These are phyloP conservation scores for Podabrus alpinus DNA, from an alignment of 2,888 invertebrate species.

Conservation along the genomic window DNA sequence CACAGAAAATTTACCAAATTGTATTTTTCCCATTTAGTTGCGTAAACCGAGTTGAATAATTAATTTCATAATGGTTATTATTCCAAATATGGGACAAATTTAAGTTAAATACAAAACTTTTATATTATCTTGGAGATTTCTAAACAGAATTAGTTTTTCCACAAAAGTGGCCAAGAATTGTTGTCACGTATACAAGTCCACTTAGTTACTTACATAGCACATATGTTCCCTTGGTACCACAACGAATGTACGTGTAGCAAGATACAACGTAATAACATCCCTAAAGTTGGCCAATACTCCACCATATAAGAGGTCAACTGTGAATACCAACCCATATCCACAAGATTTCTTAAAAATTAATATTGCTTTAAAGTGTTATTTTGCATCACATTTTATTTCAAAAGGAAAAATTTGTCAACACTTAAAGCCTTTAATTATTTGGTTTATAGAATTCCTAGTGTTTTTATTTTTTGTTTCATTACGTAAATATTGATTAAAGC, in stretches of 20 bases:
- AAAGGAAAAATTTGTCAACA: neutral
- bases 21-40: no score
- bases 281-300: constrained; percentile 17
- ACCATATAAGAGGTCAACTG: constrained; percentile 26
- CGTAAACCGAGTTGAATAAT: no score
- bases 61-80: no score
- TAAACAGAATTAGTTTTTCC: constrained; percentile 34
- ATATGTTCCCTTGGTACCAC: constrained; percentile 32
- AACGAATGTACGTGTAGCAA: constrained; percentile 32
- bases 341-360: neutral
- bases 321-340: constrained; percentile 10
- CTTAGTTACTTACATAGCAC: constrained; percentile 41
- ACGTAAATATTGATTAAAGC: neutral
- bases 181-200: constrained; percentile 38
- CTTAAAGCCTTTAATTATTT: neutral
- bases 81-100: neutral
- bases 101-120: neutral
- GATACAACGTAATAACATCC: constrained; percentile 31
- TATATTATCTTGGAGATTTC: constrained; percentile 20
- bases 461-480: neutral
- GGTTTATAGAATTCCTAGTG: neutral
- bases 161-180: constrained; percentile 19
- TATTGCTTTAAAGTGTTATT: neutral
- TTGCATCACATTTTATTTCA: neutral
- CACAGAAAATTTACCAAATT: neutral